Evolutionary conservation across 2,797 vertebrate genomes (phyloP), one percentile per base, ranked within the genome.

Genomic region (Vespertilio murinus): DNA sequence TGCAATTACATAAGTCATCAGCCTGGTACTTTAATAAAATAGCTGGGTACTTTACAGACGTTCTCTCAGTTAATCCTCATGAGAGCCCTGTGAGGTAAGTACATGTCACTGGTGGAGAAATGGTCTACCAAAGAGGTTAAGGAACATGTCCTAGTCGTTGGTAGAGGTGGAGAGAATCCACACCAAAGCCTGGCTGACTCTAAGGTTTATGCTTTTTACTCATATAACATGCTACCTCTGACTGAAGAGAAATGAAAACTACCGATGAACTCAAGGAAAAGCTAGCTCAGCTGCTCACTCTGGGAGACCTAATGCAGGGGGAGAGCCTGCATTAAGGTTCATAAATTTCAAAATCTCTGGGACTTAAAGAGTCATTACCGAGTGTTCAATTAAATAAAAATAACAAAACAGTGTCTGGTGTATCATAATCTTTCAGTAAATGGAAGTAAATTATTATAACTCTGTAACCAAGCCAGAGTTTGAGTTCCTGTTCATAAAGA

Each of bases 361-460:
- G 33, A 56, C 40, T 16, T 56, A 85, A 93, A 74, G 65, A 89
- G 42, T 65, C 47, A 86, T 88, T 94, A 45, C 30, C 42, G 33
- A 47, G 5, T 73, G 22, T 82, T 91, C 64, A 91, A 4, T 61
- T 81, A 73, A 93, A 49, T 81, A 56, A 83, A 88, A 88, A 71
- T 91, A 56, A 73, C 70, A 11, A 49, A 88, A 93, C 35, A 73
- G 54, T 33, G 17, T 35, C 4, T 73, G 69, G 52, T 54, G n/a
- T 30, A 30, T 91, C 49, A 80, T 79, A 83, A 70, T 77, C 38
- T 94, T 74, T 86, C 45, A 82, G 65, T 75, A 75, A 71, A 61
- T 88, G 33, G 14, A 95, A 95, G 47, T 28, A 71, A 86, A 56
- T 92, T 92, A 67, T 75, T 82, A 49, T 69, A 89, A 83, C 59